A percentile compares a stretch with the other conserved stretches of the same genome.
Conservation (phyloP, 2,113 vertebrate species). For the Craseonycteris thonglongyai region DNA sequence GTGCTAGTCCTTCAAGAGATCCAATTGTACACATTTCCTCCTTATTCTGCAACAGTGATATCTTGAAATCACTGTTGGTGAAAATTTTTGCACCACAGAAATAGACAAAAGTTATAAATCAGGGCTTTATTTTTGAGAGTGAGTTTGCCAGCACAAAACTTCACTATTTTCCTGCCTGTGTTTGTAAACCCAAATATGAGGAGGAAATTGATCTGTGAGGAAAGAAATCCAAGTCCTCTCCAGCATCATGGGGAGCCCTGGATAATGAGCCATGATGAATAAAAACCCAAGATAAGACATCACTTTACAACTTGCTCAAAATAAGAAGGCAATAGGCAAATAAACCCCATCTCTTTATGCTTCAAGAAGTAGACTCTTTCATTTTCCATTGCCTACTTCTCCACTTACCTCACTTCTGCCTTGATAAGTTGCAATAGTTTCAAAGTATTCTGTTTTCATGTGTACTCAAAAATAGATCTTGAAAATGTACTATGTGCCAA, state of each 20-base stretch:
- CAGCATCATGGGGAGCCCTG: too few species aligned
- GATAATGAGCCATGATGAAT: not conserved
- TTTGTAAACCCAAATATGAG: not conserved
- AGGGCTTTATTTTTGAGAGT: not conserved
- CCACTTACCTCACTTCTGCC: not conserved
- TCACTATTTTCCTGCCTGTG: not conserved
- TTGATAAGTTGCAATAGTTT: not conserved
- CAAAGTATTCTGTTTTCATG: not conserved
- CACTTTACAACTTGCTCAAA: not conserved
- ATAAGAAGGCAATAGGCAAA: not conserved
- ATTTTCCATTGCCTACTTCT: not conserved
- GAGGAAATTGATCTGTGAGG: not conserved
- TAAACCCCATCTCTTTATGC: not conserved
- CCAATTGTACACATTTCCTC: rapidly evolving
- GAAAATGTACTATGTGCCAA: not conserved
- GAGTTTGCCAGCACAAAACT: not conserved
- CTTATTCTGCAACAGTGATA: rapidly evolving
- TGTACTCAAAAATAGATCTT: not conserved
- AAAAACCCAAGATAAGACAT: not conserved
- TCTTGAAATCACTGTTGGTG: not conserved
- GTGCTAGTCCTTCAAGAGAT: not conserved
- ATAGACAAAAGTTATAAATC: not conserved
- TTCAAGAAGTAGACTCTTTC: not conserved
- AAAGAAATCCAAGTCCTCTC: not conserved
- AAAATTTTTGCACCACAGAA: not conserved